phyloP scores from a whole-genome alignment of 2,888 invertebrate species.

The Timema cristinae region DNA sequence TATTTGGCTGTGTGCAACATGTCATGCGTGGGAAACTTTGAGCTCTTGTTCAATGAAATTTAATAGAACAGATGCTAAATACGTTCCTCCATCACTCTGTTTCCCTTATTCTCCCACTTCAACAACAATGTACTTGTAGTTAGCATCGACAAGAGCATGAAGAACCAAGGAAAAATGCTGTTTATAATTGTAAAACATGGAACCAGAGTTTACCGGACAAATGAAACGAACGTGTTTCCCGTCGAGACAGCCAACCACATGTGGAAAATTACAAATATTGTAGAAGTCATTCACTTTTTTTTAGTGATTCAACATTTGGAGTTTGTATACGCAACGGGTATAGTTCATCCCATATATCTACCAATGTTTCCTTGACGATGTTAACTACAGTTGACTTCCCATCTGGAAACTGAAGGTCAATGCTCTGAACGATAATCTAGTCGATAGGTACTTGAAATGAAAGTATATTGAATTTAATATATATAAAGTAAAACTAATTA shows the following conservation, averaged over 20 bases:
- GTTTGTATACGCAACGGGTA: not conserved
- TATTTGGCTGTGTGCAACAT: not conserved
- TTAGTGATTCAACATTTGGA: not conserved
- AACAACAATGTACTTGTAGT: not conserved
- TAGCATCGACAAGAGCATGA: not conserved
- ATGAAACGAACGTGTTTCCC: not conserved
- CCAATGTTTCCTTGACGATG: not conserved
- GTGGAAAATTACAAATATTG: not conserved
- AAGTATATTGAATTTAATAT: not conserved
- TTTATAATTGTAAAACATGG: not conserved
- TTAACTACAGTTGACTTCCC: not conserved
- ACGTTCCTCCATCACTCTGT: not conserved
- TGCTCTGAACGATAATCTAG: not conserved
- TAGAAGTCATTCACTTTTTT: not conserved
- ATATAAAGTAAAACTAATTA: not conserved
- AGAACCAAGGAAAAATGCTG: conserved; percentile 1
- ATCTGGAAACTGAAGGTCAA: not conserved
- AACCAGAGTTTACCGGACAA: not conserved
- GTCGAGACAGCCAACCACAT: not conserved
- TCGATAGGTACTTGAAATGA: not conserved
- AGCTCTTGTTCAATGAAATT: not conserved
- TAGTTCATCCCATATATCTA: not conserved
- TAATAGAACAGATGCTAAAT: not conserved
- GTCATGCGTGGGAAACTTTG: not conserved
- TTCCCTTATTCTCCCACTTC: not conserved